Conservation (phyloP, 2,888 invertebrate species). For the Tinea trinotella region DNA sequence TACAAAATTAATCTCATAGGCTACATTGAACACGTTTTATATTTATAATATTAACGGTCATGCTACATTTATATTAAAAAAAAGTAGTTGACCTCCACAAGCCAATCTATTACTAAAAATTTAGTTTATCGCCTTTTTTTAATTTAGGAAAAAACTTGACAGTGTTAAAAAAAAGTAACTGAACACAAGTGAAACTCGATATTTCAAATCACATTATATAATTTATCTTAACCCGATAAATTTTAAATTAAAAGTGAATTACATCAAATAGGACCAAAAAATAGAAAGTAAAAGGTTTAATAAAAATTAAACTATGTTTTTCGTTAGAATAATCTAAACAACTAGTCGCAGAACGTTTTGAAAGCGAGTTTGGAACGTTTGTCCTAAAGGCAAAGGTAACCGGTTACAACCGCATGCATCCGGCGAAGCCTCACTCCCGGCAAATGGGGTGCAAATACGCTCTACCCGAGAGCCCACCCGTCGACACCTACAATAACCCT, state of each 20-base stretch:
- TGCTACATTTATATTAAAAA: not conserved
- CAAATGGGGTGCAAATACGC: conserved; percentile 7
- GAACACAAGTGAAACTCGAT: no score
- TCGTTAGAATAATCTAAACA: not conserved
- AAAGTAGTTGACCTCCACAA: not conserved
- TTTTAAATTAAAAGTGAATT: no score
- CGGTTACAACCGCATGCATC: conserved; percentile 16
- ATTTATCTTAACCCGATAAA: no score
- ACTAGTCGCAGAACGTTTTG: not conserved
- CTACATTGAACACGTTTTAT: no score
- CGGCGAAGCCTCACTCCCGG: not conserved
- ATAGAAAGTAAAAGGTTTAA: no score
- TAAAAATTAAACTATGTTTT: no score
- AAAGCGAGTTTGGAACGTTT: conserved; percentile 1
- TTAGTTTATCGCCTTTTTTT: not conserved
- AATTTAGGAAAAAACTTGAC: no score
- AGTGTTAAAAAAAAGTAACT: not conserved
- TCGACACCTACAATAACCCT: not conserved
- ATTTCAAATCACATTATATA: no score
- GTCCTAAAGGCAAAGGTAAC: conserved; percentile 11
- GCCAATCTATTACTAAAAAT: not conserved
- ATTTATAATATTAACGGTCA: not conserved
- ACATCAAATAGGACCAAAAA: no score
- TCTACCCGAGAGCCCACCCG: not conserved
- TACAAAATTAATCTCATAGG: no score